Evolutionary conservation across 2,888 invertebrate species (phyloP).

Genomic region (Oscheius sp.): DNA sequence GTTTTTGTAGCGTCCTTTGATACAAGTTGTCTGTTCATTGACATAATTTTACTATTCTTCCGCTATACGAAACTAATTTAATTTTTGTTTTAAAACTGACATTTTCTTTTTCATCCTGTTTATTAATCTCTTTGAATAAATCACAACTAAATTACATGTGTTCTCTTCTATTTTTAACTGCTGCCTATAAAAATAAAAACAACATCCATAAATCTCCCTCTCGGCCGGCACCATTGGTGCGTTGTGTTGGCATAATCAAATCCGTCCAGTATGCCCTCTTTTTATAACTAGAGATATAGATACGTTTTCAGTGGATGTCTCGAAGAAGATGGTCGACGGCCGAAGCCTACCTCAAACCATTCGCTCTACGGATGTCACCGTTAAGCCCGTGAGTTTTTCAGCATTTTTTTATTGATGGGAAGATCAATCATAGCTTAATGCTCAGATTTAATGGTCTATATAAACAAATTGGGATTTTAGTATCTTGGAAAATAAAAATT

Average conservation of each 20-base stretch:
- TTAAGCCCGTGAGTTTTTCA: conserved; percentile 17
- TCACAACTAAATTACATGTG: too few species aligned
- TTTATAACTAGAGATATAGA: neutral
- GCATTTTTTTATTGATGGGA: neutral
- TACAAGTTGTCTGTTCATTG: too few species aligned
- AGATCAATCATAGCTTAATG: too few species aligned
- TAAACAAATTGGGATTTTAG: too few species aligned
- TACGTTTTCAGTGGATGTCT: conserved; percentile 8
- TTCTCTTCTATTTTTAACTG: neutral
- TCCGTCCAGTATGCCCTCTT: neutral
- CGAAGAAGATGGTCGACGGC: conserved; percentile 25
- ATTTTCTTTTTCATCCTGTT: too few species aligned
- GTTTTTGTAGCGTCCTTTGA: too few species aligned
- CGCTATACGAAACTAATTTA: too few species aligned
- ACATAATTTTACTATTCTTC: too few species aligned
- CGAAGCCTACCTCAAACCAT: conserved; percentile 23
- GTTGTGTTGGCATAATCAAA: neutral
- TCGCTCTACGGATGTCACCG: conserved; percentile 19
- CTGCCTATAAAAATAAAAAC: conserved; percentile 6
- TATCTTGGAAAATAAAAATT: too few species aligned
- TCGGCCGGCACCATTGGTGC: neutral
- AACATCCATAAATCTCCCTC: conserved; percentile 16
- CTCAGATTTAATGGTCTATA: too few species aligned
- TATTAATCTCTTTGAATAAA: too few species aligned
- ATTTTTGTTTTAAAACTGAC: too few species aligned